Conservation (phyloP, 2,797 vertebrate genomes). For the Hylomyscus alleni region DNA sequence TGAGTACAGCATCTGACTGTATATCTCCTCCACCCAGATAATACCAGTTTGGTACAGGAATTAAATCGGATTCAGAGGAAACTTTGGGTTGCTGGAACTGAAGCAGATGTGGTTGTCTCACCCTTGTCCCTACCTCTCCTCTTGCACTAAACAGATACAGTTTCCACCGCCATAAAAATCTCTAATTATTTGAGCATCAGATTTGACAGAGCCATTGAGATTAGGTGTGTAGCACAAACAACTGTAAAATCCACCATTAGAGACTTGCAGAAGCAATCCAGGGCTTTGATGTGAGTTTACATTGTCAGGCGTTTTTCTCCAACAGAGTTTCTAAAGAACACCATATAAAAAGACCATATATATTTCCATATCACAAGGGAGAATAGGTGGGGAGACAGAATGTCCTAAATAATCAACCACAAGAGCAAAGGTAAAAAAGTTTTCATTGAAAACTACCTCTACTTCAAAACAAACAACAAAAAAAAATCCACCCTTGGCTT, state of each 20-base stretch:
- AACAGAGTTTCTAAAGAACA: constrained; percentile 55
- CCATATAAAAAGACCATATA: background rate
- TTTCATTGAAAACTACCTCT: constrained; percentile 37
- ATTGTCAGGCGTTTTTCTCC: background rate
- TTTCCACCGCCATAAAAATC: constrained; percentile 68
- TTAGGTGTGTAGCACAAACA: constrained; percentile 2
- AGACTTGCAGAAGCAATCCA: constrained; percentile 28
- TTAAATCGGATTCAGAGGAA: constrained; percentile 50
- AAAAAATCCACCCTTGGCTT: constrained; percentile 58
- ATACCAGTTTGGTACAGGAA: constrained; percentile 22
- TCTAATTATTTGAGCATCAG: constrained; percentile 39
- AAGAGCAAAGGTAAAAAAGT: constrained; percentile 8
- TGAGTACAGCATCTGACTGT: background rate
- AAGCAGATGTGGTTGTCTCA: background rate
- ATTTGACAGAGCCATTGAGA: constrained; percentile 70
- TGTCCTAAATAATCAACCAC: constrained; percentile 63
- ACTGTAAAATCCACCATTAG: constrained; percentile 32
- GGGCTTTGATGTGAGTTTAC: constrained; percentile 67
- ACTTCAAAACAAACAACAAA: constrained; percentile 66
- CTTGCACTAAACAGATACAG: background rate
- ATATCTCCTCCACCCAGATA: constrained; percentile 69
- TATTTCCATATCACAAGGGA: constrained; percentile 58
- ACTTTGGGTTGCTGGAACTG: background rate
- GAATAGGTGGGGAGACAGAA: constrained; percentile 45
- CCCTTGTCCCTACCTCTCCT: background rate